phyloP scores from a whole-genome alignment of 2,888 invertebrate genomes.

The Neoaliturus tenellus region DNA sequence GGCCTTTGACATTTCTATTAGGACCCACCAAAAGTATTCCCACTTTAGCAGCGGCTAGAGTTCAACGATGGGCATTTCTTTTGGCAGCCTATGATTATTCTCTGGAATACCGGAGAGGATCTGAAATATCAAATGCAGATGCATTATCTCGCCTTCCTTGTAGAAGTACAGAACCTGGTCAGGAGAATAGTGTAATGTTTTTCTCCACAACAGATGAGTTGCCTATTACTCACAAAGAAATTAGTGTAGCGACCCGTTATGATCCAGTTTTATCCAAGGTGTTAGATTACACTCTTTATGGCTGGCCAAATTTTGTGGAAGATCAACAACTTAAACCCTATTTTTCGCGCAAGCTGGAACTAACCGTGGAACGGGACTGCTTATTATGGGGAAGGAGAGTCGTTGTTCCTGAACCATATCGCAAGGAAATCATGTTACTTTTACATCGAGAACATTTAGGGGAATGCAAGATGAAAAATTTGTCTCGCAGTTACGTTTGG shows the following conservation, averaged over 20 bases:
- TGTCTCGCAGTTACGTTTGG: constrained; percentile 44
- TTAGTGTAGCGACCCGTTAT: background rate
- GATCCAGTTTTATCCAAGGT: constrained; percentile 31
- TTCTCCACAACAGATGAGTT: background rate
- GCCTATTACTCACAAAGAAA: constrained; percentile 31
- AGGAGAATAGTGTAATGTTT: background rate
- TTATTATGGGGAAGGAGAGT: constrained; percentile 34
- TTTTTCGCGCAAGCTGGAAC: background rate
- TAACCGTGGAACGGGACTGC: constrained; percentile 30
- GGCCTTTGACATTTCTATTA: constrained; percentile 70
- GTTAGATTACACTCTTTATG: constrained; percentile 17
- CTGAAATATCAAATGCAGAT: constrained; percentile 36
- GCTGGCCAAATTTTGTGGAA: constrained; percentile 8
- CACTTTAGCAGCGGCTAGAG: constrained; percentile 32
- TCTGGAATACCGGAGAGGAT: constrained; percentile 23
- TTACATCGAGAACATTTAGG: constrained; percentile 41
- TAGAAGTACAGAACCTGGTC: background rate
- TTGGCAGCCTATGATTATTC: constrained; percentile 46
- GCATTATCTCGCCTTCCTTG: constrained; percentile 33
- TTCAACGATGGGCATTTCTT: constrained; percentile 50
- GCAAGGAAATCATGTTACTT: background rate
- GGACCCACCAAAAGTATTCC: constrained; percentile 57
- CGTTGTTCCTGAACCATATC: background rate
- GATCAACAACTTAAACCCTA: constrained; percentile 28
- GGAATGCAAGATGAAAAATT: constrained; percentile 23